A percentile compares a stretch with the other conserved stretches of the same genome.
phyloP scores from a whole-genome alignment of 1,140 invertebrate genomes.

The Zaprionus gabonicus region DNA sequence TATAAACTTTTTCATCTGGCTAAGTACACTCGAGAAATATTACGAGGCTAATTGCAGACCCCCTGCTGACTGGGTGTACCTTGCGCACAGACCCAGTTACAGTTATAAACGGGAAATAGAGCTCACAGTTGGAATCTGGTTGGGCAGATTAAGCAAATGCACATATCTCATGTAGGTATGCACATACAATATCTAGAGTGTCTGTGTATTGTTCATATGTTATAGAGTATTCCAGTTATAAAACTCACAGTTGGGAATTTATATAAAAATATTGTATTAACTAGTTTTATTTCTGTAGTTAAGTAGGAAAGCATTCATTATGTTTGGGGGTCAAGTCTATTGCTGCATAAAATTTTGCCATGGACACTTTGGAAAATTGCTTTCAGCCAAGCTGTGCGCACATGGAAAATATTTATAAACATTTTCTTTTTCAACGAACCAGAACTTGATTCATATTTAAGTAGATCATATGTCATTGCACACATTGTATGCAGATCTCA shows the following conservation, averaged over 20 bases:
- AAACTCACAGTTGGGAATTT: not conserved
- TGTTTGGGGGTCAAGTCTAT: too few relatives aligned
- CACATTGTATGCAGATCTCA: not conserved
- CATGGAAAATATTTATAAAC: slow-evolving; percentile 48
- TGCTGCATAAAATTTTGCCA: slow-evolving; percentile 65
- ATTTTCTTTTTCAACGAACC: slow-evolving; percentile 6
- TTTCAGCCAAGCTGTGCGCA: slow-evolving; percentile 32
- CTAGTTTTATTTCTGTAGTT: too few relatives aligned
- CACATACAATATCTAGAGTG: not conserved
- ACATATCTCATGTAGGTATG: not conserved
- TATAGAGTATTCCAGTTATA: not conserved
- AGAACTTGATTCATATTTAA: not conserved
- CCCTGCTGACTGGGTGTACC: slow-evolving; percentile 4
- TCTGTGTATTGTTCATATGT: not conserved
- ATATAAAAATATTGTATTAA: not conserved
- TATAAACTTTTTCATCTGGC: slow-evolving; percentile 1
- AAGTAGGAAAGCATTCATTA: too few relatives aligned
- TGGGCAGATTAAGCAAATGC: not conserved
- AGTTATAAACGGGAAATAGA: slow-evolving; percentile 15
- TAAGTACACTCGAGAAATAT: not conserved
- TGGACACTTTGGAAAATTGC: slow-evolving; percentile 55
- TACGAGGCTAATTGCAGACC: not conserved
- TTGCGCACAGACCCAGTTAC: not conserved
- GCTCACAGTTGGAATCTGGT: not conserved
- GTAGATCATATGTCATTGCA: not conserved